These are phyloP conservation scores for Stomatorhinus ivindoensis DNA, from an alignment of 2,113 vertebrate species.

Conservation along the genomic window DNA sequence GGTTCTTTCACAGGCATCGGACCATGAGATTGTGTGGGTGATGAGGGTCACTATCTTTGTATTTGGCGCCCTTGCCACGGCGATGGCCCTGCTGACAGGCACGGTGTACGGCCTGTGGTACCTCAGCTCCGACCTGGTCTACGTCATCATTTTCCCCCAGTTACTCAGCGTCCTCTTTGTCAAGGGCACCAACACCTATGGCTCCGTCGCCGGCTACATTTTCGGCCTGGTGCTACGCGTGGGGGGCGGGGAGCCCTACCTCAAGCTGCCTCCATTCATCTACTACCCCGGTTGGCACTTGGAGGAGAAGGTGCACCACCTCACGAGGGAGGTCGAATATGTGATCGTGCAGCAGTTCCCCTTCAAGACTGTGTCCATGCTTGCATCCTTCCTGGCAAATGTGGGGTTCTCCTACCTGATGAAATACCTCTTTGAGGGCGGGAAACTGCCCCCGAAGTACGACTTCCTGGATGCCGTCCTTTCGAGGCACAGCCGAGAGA, in stretches of 20 bases:
- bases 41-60: conserved; percentile 86
- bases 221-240: conserved; percentile 83
- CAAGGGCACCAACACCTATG: conserved; percentile 92
- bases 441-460: conserved; percentile 80
- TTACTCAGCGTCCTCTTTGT: conserved; percentile 89
- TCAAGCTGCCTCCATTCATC: conserved; percentile 84
- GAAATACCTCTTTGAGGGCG: conserved; percentile 92
- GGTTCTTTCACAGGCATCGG: conserved; percentile 75
- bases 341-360: conserved; percentile 82
- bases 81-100: conserved; percentile 86
- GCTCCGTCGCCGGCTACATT: conserved; percentile 80
- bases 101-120: conserved; percentile 96
- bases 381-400: conserved; percentile 80
- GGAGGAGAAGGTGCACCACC: conserved; percentile 47
- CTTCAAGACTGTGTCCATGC: conserved; percentile 87
- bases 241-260: conserved; percentile 87
- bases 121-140: conserved; percentile 92
- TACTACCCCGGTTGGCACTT: conserved; percentile 78
- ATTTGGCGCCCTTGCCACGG: conserved; percentile 85
- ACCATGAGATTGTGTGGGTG: conserved; percentile 89
- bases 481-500: conserved; percentile 86
- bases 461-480: conserved; percentile 90
- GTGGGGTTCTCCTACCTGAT: conserved; percentile 75
- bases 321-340: conserved; percentile 55
- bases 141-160: conserved; percentile 96